Evolutionary conservation across 2,113 vertebrate genomes (phyloP).

Genomic region (Lethenteron reissneri): DNA sequence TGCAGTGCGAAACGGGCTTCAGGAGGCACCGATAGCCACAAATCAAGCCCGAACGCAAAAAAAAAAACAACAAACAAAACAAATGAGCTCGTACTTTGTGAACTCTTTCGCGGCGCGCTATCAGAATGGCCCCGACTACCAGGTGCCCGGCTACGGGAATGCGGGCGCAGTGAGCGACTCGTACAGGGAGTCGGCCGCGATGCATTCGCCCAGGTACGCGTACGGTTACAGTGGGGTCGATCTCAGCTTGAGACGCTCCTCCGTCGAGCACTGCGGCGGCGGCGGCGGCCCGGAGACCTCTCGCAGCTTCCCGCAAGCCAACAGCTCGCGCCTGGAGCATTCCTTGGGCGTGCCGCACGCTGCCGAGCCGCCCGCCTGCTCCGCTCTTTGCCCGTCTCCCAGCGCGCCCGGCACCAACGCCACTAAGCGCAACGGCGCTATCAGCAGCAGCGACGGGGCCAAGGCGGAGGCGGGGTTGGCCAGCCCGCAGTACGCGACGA

Average conservation of each 20-base stretch:
- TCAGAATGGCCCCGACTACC: constrained; percentile 99
- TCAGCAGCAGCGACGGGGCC: constrained; percentile 29
- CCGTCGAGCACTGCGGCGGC: constrained; percentile 47
- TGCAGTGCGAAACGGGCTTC: constrained; percentile 89
- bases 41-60: constrained; percentile 65
- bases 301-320: constrained; percentile 40
- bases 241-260: constrained; percentile 68
- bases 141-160: constrained; percentile 99
- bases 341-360: constrained; percentile 2
- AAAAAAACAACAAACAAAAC: constrained; percentile 42
- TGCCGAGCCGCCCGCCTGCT: constrained; percentile 34
- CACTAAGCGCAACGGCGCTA: constrained; percentile 21
- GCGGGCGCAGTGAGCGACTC: constrained; percentile 77
- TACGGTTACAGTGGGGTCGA: constrained; percentile 99
- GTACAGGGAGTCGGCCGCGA: constrained; percentile 80
- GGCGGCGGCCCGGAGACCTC: constrained; percentile 55
- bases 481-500: constrained; percentile 35
- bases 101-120: constrained; percentile 99
- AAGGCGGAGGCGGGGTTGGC: constrained; percentile 61
- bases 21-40: constrained; percentile 96
- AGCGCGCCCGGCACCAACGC: constrained; percentile 47
- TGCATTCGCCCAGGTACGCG: constrained; percentile 95
- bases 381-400: constrained; percentile 54
- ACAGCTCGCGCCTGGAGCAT: constrained; percentile 5
- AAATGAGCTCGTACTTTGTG: constrained; percentile 99